phyloP scores from a whole-genome alignment of 2,113 vertebrate genomes.

The Seriola dumerili region DNA sequence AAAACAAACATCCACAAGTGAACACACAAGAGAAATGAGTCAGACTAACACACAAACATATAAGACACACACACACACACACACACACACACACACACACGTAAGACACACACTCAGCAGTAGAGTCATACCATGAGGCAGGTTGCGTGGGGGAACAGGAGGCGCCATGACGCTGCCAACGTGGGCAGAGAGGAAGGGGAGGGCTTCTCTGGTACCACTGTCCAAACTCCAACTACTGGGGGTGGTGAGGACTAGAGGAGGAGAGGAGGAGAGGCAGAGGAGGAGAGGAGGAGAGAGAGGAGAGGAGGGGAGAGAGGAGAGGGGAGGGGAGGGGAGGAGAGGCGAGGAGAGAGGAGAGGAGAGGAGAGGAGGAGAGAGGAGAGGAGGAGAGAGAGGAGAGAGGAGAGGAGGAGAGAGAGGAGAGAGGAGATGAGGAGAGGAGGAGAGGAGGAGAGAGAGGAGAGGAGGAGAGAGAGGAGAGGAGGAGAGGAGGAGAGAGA shows the following conservation, averaged over 20 bases:
- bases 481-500: too few species aligned
- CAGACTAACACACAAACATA: background rate
- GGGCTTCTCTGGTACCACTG: conserved; percentile 92
- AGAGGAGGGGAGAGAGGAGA: too few species aligned
- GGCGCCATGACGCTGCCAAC: conserved; percentile 89
- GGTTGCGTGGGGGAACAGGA: conserved; percentile 92
- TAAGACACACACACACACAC: background rate
- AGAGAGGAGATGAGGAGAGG: background rate
- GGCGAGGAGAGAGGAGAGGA: too few species aligned
- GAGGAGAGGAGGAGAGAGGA: conserved; percentile 4
- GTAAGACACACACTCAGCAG: conserved; percentile 3
- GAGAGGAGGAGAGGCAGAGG: too few species aligned
- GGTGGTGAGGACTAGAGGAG: conserved; percentile 87
- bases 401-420: too few species aligned
- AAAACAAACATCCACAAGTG: background rate
- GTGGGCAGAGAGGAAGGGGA: conserved; percentile 92
- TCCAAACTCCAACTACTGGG: conserved; percentile 98
- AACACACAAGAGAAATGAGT: rapidly evolving
- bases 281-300: rapidly evolving
- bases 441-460: too few species aligned
- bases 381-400: background rate
- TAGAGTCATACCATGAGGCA: conserved; percentile 86
- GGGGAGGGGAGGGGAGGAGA: too few species aligned
- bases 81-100: conserved; percentile 6
- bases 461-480: too few species aligned